Base-by-base conservation (phyloP, 92 coral and sea anemone species). In the Umimayanthus chanpuru region DNA sequence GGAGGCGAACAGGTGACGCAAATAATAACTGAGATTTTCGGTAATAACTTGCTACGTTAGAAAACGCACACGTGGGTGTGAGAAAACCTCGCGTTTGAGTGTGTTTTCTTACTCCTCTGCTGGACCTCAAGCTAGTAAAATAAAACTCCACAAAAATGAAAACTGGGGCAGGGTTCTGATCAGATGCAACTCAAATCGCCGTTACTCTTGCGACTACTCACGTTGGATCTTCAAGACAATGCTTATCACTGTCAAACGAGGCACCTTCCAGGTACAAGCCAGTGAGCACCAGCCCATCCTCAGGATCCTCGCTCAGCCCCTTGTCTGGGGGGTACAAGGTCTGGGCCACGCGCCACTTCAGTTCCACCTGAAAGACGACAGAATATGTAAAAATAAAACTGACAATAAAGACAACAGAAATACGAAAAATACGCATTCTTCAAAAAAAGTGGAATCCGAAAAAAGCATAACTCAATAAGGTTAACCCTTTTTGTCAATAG, bases 221-320 rank as follows among this genome's bases (percentile, higher is more conserved):
- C 98, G 88, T 78, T 67, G 94, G 79, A 30, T 87, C 96, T 78
- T 85, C 89, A 25, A 94, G 94, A 86, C 91, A 89, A 84, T 90
- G 94, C 49, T 84, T 85, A 50, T 91, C 92, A 12, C 76, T 81
- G 86, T 95, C 96, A 88, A 92, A 89, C 25, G 89, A 89, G 43
- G 96, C 99, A 25, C 99, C 99, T 68, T 96, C 99, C 85, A 96
- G 66, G 73, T 90, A 96, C 72, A 96, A 83, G 30, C 97, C 99
- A 65, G 94, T 92, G 38, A 96, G 75, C 28, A 92, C 91, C 76
- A 96, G 78, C n/a, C 98, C 98, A 43, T 95, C 92, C 41, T 93
- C 94, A 21, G 95, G 85, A 7, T 91, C 98, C 71, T 50, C 77
- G n/a, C 41, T 66, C 23, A 64, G 81, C 66, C 81, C 92, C 83